Conservation (phyloP, 2,113 vertebrate genomes). For the Chaetura pelagica region DNA sequence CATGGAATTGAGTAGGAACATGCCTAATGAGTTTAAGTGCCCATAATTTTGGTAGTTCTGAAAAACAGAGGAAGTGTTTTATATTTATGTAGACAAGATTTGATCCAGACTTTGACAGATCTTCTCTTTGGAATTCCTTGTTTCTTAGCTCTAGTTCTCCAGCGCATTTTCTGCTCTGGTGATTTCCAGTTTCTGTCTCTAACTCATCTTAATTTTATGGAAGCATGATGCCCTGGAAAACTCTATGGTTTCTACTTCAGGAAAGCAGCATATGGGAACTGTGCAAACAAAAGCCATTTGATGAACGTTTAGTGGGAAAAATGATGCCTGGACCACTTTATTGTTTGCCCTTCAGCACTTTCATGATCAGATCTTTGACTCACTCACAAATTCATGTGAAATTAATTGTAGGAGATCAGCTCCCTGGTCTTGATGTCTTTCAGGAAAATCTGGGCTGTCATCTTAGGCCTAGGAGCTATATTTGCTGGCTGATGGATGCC, state of each 20-base stretch:
- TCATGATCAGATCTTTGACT: neutral
- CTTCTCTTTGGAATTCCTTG: neutral
- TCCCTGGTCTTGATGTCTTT: neutral
- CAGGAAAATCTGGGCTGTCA: neutral
- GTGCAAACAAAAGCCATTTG: neutral
- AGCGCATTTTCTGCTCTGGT: neutral
- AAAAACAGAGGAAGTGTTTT: neutral
- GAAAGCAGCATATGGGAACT: neutral
- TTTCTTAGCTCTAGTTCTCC: neutral
- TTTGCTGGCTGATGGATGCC: neutral
- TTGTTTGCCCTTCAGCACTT: neutral
- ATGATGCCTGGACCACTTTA: neutral
- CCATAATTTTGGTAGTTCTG: neutral
- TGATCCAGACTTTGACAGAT: neutral
- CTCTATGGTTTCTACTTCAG: neutral
- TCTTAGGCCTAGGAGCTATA: neutral
- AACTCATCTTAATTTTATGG: neutral
- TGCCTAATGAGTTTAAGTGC: fast-evolving
- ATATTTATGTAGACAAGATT: neutral
- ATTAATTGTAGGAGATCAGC: neutral
- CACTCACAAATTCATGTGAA: neutral
- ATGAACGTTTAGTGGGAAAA: neutral
- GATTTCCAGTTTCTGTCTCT: fast-evolving
- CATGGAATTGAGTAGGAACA: neutral
- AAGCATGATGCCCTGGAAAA: neutral